phyloP scores from a whole-genome alignment of 92 coral and sea anemone genomes.

The Chrysogorgia sp. region DNA sequence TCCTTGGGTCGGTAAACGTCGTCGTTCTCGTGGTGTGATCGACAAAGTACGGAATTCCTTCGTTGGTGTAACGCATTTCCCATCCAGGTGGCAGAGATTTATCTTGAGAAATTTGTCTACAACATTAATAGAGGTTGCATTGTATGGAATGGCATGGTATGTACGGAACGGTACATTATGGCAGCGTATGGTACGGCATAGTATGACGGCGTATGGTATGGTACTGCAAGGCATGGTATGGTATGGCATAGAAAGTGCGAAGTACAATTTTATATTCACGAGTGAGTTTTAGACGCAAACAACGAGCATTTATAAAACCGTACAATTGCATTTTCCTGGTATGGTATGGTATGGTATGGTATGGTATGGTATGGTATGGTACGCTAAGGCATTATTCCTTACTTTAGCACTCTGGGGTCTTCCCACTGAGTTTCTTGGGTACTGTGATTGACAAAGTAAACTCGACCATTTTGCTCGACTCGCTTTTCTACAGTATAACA shows the following conservation, averaged over 20 bases:
- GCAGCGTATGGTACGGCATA: no score
- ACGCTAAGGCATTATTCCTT: conserved; percentile 15
- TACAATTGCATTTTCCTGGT: no score
- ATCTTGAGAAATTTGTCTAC: conserved; percentile 71
- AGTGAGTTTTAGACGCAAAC: no score
- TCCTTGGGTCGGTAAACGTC: conserved; percentile 90
- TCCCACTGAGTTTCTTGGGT: conserved; percentile 99
- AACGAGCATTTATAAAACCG: no score
- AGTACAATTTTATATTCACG: no score
- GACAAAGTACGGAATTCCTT: conserved; percentile 99
- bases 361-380: background rate
- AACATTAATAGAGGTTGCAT: background rate
- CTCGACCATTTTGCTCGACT: conserved; percentile 92
- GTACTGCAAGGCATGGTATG: background rate
- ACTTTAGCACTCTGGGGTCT: conserved; percentile 95
- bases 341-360: background rate
- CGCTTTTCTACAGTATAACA: conserved; percentile 73
- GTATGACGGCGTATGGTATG: no score
- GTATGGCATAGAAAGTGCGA: background rate
- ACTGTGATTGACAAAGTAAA: conserved; percentile 96
- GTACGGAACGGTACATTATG: no score
- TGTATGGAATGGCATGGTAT: no score
- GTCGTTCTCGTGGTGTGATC: conserved; percentile 97
- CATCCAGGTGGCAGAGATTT: conserved; percentile 92
- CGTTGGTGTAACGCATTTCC: conserved; percentile 99